Percentiles rank a stretch among this genome's conserved stretches.
Conservation (phyloP, 2,888 invertebrate species). For the Apeira syringaria region DNA sequence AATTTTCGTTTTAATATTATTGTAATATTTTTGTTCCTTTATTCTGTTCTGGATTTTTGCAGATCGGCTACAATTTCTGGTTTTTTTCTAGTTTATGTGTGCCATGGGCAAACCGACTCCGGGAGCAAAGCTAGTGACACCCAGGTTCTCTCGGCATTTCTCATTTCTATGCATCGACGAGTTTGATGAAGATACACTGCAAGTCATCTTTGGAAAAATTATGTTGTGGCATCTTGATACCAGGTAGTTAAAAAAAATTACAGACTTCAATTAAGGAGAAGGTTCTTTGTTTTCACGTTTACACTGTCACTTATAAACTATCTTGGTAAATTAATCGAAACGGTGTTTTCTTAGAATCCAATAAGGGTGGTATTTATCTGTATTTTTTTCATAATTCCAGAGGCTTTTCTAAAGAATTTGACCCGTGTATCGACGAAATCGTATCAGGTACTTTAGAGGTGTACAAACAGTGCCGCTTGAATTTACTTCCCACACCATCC, state of each 20-base stretch:
- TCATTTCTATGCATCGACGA: slow-evolving; percentile 94
- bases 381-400: slow-evolving; percentile 66
- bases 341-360: too few species aligned
- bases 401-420: slow-evolving; percentile 97
- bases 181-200: slow-evolving; percentile 93
- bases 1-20: too few species aligned
- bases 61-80: too few species aligned
- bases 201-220: slow-evolving; percentile 94
- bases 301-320: too few species aligned
- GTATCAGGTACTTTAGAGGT: slow-evolving; percentile 93
- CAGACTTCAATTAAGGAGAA: too few species aligned
- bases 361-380: neutral
- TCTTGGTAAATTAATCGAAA: too few species aligned
- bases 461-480: slow-evolving; percentile 92
- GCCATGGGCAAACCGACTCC: slow-evolving; percentile 93
- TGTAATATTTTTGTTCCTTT: neutral
- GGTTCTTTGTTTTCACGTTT: too few species aligned
- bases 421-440: slow-evolving; percentile 95
- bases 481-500: slow-evolving; percentile 94
- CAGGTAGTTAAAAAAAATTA: slow-evolving; percentile 85
- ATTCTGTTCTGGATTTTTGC: too few species aligned
- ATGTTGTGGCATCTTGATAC: slow-evolving; percentile 97
- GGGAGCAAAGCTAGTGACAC: slow-evolving; percentile 92
- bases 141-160: slow-evolving; percentile 94
- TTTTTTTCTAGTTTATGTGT: slow-evolving; percentile 87